Conservation (phyloP, 2,888 invertebrate genomes). For the Papilio protenor region DNA sequence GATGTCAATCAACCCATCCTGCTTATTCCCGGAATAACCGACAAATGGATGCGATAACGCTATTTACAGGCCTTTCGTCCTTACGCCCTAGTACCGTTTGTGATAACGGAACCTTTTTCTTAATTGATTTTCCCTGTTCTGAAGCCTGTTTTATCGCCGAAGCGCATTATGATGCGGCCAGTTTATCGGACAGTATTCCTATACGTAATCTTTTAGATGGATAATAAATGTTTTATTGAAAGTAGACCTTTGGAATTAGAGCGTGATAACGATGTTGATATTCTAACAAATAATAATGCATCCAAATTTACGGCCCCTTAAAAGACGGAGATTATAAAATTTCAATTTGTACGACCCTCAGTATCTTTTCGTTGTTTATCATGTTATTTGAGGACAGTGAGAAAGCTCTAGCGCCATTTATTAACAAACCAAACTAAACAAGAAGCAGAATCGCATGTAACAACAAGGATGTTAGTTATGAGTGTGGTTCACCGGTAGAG, state of each 20-base stretch:
- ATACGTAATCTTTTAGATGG: conserved; percentile 56
- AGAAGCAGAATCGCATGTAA: conserved; percentile 43
- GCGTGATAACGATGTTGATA: conserved; percentile 8
- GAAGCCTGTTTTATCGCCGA: conserved; percentile 69
- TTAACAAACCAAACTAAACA: conserved; percentile 52
- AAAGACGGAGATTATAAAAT: conserved; percentile 4
- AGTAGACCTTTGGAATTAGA: conserved; percentile 49
- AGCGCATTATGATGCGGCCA: conserved; percentile 64
- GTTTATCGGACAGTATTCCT: conserved; percentile 32
- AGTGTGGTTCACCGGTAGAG: too few relatives aligned
- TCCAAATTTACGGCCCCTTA: conserved; percentile 2
- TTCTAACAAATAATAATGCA: conserved; percentile 10
- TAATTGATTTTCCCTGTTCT: conserved; percentile 81
- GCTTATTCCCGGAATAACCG: conserved; percentile 82
- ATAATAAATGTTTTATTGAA: conserved; percentile 56
- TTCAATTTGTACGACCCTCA: conserved; percentile 9
- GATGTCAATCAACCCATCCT: conserved; percentile 84
- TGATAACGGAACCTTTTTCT: conserved; percentile 75
- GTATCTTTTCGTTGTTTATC: background rate
- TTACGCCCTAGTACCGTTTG: conserved; percentile 68
- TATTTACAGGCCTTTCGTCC: conserved; percentile 59
- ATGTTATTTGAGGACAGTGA: background rate
- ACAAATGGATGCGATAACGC: conserved; percentile 79
- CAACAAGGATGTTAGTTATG: too few relatives aligned
- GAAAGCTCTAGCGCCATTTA: background rate